phyloP scores from a whole-genome alignment of 2,113 vertebrate species.

The Phaethon lepturus region DNA sequence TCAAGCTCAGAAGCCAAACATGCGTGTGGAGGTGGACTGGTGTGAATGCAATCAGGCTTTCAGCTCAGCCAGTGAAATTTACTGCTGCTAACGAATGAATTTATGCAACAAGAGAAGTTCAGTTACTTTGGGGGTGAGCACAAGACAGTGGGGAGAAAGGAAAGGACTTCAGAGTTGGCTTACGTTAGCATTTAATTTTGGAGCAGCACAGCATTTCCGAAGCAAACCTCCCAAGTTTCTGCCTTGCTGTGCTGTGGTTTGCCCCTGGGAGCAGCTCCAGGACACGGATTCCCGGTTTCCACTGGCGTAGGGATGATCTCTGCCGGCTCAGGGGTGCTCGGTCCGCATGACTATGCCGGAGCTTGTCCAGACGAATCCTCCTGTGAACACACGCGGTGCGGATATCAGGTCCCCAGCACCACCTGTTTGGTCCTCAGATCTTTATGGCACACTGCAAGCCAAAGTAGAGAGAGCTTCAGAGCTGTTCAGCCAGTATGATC shows the following conservation, averaged over 20 bases:
- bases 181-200: neutral
- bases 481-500: neutral
- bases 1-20: neutral
- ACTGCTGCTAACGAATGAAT: neutral
- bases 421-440: neutral
- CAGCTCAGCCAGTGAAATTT: neutral
- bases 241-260: neutral
- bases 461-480: neutral
- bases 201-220: neutral
- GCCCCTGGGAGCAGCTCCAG: neutral
- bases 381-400: neutral
- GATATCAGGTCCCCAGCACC: neutral
- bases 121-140: neutral
- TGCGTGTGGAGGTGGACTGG: neutral
- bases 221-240: neutral
- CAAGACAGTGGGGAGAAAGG: neutral
- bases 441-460: neutral
- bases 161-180: neutral
- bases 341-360: fast-evolving
- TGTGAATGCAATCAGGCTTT: neutral
- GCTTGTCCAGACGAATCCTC: neutral
- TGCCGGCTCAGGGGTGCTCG: neutral
- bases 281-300: neutral
- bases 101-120: neutral
- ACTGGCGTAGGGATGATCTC: neutral